Base-by-base conservation (phyloP, 1,140 invertebrate species). In the Dendrolimus punctatus region DNA sequence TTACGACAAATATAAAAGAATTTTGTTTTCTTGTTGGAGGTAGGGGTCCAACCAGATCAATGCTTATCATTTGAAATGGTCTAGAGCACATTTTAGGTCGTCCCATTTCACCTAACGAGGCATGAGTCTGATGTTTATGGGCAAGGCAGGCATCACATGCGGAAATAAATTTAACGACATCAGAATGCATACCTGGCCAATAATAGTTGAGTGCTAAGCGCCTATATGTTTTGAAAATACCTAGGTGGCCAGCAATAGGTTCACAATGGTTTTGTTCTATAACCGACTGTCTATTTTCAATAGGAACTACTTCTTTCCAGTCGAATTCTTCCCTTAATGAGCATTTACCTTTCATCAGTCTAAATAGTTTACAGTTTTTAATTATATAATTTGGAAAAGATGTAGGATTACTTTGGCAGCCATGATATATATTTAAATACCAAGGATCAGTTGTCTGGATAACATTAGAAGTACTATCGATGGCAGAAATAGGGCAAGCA, bases 1-100 rank as follows among this genome's bases (percentile, higher is more conserved):
- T n/a, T n/a, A n/a, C n/a, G n/a, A n/a, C n/a, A n/a, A n/a, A n/a
- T n/a, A n/a, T n/a, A n/a, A n/a, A n/a, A n/a, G n/a, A n/a, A n/a
- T n/a, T n/a, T n/a, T n/a, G n/a, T n/a, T n/a, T n/a, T n/a, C n/a
- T n/a, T n/a, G n/a, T n/a, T n/a, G n/a, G n/a, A n/a, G n/a, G n/a
- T n/a, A n/a, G n/a, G n/a, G n/a, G n/a, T n/a, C n/a, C n/a, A n/a
- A n/a, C n/a, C 0, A 68, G 39, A 51, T 68, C 63, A 7, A 68
- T 47, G 23, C 46, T 54, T 3, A 68, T 8, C 7, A 55, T 51
- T 39, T 64, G 58, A 44, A 68, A 68, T 1, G 62, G 62, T 40
- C 23, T 5, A 8, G 43, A 44, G 10, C 43, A 44, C 8, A 9
- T 37, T 47, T 57, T 57, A 42, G 55, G 55, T 46, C 50, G 51